phyloP scores from a whole-genome alignment of 2,113 vertebrate species.

The Ophthalmolycus amberensis region DNA sequence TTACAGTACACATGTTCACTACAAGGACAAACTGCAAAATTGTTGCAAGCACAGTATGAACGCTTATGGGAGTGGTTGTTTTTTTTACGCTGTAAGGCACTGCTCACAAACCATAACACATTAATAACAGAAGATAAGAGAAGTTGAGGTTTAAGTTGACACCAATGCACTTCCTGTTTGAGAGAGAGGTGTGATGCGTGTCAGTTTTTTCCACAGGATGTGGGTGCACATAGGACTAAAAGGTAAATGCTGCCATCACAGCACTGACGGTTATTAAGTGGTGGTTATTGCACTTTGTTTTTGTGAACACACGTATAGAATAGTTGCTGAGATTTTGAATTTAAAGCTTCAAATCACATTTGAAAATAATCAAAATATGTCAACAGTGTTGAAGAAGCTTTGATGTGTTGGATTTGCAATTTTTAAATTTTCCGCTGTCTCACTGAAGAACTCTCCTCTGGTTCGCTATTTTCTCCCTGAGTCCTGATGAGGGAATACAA shows the following conservation, averaged over 20 bases:
- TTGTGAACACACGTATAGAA: conserved; percentile 12
- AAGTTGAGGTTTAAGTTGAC: background rate
- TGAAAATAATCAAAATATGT: background rate
- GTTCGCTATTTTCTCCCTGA: conserved; percentile 59
- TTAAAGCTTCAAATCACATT: background rate
- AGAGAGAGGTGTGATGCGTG: background rate
- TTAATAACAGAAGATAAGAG: background rate
- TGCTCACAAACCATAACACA: conserved; percentile 31
- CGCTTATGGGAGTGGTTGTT: background rate
- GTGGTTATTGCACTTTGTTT: conserved; percentile 29
- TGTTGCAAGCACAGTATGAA: conserved; percentile 7
- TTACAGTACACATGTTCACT: background rate
- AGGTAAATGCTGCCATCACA: background rate
- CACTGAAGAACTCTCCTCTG: conserved; percentile 53
- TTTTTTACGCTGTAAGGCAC: conserved; percentile 60
- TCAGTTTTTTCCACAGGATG: conserved; percentile 35
- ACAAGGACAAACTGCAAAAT: background rate
- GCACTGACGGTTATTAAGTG: background rate
- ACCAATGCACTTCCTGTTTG: background rate
- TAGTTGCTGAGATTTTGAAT: conserved; percentile 31
- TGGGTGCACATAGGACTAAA: background rate
- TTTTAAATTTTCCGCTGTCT: conserved; percentile 77
- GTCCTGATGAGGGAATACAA: conserved; percentile 57
- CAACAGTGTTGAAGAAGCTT: background rate
- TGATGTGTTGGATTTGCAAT: background rate